Conservation (phyloP, 2,113 vertebrate species). For the Scatophagus argus region DNA sequence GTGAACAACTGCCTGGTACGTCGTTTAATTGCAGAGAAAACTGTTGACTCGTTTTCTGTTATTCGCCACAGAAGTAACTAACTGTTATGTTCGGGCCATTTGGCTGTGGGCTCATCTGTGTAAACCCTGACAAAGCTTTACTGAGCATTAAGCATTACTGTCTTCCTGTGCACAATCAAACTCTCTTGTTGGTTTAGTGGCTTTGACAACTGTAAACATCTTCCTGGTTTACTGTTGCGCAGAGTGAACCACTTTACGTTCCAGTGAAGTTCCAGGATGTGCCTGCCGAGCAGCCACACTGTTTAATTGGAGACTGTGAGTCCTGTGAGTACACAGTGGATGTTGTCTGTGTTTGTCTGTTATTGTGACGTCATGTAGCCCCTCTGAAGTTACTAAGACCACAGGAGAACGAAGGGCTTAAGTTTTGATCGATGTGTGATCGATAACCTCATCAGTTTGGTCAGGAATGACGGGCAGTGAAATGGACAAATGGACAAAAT, state of each 20-base stretch:
- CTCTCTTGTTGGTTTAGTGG: background rate
- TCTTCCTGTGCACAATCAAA: background rate
- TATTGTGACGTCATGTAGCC: too few species aligned
- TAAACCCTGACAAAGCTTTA: background rate
- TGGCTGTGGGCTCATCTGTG: background rate
- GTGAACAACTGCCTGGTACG: slow-evolving; percentile 92
- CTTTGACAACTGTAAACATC: slow-evolving; percentile 20
- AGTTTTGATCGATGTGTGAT: background rate
- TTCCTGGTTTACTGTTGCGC: slow-evolving; percentile 53
- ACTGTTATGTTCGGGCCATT: background rate
- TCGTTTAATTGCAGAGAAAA: slow-evolving; percentile 29
- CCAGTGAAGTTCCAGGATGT: slow-evolving; percentile 97
- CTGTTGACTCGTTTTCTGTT: background rate
- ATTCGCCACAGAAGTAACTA: background rate
- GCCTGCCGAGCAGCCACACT: slow-evolving; percentile 84
- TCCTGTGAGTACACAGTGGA: slow-evolving; percentile 86
- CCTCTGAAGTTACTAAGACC: background rate
- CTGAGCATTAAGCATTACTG: too few species aligned
- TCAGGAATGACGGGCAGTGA: slow-evolving; percentile 55
- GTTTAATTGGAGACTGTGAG: slow-evolving; percentile 82
- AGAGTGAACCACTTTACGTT: slow-evolving; percentile 97
- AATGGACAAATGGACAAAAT: background rate
- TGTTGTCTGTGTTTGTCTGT: background rate
- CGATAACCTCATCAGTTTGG: background rate
- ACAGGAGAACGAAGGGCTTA: too few species aligned